phyloP scores from a whole-genome alignment of 2,113 vertebrate genomes.

The Dinomys branickii region DNA sequence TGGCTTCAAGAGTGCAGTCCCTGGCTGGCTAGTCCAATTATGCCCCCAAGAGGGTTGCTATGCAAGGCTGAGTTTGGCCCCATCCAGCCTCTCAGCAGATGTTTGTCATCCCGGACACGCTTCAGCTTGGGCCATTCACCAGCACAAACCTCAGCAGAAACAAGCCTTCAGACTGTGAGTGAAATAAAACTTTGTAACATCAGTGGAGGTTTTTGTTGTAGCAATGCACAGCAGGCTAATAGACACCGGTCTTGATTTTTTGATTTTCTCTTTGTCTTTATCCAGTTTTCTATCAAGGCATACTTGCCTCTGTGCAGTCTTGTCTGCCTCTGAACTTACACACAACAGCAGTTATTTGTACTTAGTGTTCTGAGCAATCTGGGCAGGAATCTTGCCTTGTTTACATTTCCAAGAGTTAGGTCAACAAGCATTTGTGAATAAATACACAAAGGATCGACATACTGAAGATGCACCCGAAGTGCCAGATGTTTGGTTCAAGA shows the following conservation, averaged over 20 bases:
- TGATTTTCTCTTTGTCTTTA: neutral
- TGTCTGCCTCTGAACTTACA: neutral
- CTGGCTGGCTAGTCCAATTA: neutral
- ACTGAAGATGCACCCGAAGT: neutral
- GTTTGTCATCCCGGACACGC: neutral
- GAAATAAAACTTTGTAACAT: neutral
- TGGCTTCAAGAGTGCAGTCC: neutral
- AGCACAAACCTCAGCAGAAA: neutral
- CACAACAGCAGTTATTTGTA: neutral
- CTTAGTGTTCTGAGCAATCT: neutral
- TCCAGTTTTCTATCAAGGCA: neutral
- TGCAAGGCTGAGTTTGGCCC: too few relatives aligned
- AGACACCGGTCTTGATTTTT: neutral
- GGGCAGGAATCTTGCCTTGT: neutral
- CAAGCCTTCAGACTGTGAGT: neutral
- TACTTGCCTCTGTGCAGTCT: neutral
- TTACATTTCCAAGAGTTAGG: neutral
- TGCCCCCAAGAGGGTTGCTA: neutral
- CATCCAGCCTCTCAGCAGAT: neutral
- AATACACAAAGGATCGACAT: neutral
- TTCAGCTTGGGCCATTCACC: neutral
- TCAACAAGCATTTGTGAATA: neutral
- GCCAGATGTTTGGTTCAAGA: neutral
- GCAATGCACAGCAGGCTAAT: neutral
- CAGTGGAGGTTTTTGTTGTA: neutral